Base-by-base conservation (phyloP, 2,888 invertebrate genomes). In the Limnephilus lunatus region DNA sequence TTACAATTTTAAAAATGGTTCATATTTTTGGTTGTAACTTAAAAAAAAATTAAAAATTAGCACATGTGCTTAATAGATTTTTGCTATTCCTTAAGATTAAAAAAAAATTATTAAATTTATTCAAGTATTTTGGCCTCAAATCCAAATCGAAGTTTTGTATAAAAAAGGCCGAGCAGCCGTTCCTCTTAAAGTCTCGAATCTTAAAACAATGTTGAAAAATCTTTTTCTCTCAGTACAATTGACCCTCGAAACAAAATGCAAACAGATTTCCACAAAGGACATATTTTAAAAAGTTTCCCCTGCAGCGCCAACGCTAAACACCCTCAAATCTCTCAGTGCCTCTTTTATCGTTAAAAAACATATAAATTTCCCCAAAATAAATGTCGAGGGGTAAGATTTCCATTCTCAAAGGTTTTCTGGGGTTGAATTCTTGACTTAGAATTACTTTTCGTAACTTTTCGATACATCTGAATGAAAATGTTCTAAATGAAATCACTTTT, bases 251-350 rank as follows among this genome's bases (percentile, higher is more conserved):
- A 89, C 81, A 89, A 88, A 80, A 85, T 35, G 32, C 83, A 30
- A 82, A 83, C 44, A 53, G 81, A 19, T 81, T 90, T 90, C n/a
- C 85, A 85, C 85, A 48, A n/a, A 48, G 35, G 68, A 44, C 90
- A 90, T 91, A 91, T 81, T 81, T 91, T 32, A 11, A 11, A 68
- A 91, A 92, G 81, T 90, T 90, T 90, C 44, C 81, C 90, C 82
- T n/a, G 81, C 44, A 81, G 48, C 82, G 44, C 87, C 44, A 53
- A 91, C 86, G 92, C 87, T 91, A 92, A 92, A 92, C 92, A 91
- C 92, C 91, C 88, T 53, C 80, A 90, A 92, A 92, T 92, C 92
- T 90, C 88, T 91, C 53, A 92, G 91, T 85, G 90, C 44, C 82
- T 82, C 25, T 44, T 90, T 90, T 82, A 82, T 82, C 90, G 32